Base-by-base conservation (phyloP, 2,113 vertebrate genomes). In the Ellobius talpinus region DNA sequence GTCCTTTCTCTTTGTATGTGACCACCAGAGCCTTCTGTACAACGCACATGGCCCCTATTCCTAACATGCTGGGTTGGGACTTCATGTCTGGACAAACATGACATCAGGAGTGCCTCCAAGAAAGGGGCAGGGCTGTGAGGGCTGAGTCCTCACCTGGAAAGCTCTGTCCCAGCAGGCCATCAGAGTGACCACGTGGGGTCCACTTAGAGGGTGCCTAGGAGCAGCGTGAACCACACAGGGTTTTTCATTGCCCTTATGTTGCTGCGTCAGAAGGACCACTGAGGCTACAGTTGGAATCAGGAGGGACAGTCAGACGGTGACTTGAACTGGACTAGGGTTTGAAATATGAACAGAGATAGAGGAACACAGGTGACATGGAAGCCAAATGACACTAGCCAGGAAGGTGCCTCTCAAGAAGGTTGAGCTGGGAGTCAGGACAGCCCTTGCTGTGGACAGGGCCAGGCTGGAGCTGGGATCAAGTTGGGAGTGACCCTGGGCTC, bases 181-280 rank as follows among this genome's bases (percentile, higher is more conserved):
- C n/a, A 1, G 21, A n/a, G 68, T n/a, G 84, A 12, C 16, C 1
- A 3, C 0, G 1, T 29, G 45, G 5, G 1, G 4, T 0, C 2
- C 1, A 55, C 29, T 50, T 74, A 9, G 66, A 17, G 0, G 2
- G 76, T 16, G 16, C 42, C 42, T 1, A n/a, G 10, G 16, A 9
- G 7, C 16, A 4, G 42, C 36, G 16, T 5, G 5, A 0, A 12
- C 10, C 7, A 13, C 7, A 24, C 19, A 31, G 14, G 76, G 26
- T 45, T 65, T 6, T 10, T 11, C 74, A 4, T 19, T 19, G 36
- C 26, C 19, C 9, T 42, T 42, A 3, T 26, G 29, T 23, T n/a
- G 52, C 63, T 70, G 23, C 12, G 14, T 29, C 5, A 26, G 89
- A 31, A 52, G 17, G 19, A n/a, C 2, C 5, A 12, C 9, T 5